Evolutionary conservation across 2,113 vertebrate species (phyloP), one percentile per base, ranked within the genome.

Genomic region (western clawed frog (Xenopus tropicalis)): DNA sequence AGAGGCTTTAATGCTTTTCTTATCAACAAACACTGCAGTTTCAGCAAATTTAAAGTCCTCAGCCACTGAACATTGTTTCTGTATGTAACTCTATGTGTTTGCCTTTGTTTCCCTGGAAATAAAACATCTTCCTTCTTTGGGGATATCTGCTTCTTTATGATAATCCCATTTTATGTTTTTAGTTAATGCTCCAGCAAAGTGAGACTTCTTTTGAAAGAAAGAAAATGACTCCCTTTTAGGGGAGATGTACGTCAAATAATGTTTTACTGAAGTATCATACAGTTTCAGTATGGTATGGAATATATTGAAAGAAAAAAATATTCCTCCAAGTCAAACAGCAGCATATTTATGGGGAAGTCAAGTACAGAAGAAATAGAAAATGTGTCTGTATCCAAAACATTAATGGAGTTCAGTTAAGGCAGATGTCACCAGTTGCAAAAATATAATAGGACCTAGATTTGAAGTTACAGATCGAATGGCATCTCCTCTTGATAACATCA

Each of bases 1-100:
- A 74, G 67, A 74, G 24, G 43, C 72, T 74, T 68, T 74, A 74
- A 74, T 74, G 72, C 66, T 59, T 68, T 74, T 74, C 72, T 74
- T 61, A 67, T 66, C 72, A 68, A 74, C 56, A 68, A 48, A 66
- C 72, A 68, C 58, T 74, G 72, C 72, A 74, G 54, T 74, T 74
- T 74, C 72, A 74, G 72, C 72, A 74, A 74, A 61, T 74, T 61
- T 68, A 61, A 74, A 74, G 66, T 58, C 48, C 72, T 74, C 51
- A 74, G 65, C 64, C 43, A 68, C 62, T 61, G 44, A 62, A 52
- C 66, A 74, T 52, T 68, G 72, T 69, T 58, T 69, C 56, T 56
- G 17, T 74, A 58, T 22, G 57, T 24, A 24, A 11, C 11, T 59
- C 57, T 54, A 54, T n/a, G 52, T 54, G 52, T 14, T 17, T 54